Evolutionary conservation across 2,113 vertebrate species (phyloP), one percentile per base, ranked within the genome.

Genomic region (Eurypyga helias): DNA sequence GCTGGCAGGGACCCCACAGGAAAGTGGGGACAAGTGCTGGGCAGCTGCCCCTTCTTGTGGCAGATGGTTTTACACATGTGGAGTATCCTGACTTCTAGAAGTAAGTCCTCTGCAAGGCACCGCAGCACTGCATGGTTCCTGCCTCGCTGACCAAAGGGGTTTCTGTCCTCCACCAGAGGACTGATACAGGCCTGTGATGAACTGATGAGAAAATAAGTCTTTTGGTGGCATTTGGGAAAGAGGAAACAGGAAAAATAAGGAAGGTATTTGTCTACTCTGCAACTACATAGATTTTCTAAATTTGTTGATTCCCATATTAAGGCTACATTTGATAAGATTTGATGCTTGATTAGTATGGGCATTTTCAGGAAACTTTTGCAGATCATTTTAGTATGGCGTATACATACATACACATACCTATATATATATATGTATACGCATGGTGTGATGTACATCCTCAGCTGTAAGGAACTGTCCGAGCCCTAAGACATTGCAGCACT

Each of bases 351-450:
- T 97, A 18, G 17, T 87, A 96, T 94, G 83, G 83, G 54, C 69
- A 89, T 97, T 97, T 96, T 92, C 84, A 96, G 91, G 92, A 95
- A 97, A 93, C 48, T 96, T 96, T 77, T 96, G 85, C n/a, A 64
- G 65, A 89, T 79, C 29, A 26, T 89, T 91, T 97, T 93, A 89
- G 7, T 83, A 76, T 62, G 29, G 10, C 83, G 11, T 45, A 13
- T 48, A 15, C 19, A 41, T 38, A 29, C 7, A 16, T 31, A n/a
- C n/a, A n/a, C n/a, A n/a, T n/a, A n/a, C n/a, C n/a, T 29, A 12
- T 10, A 33, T 33, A 7, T 31, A 25, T 29, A 6, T 45, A 26
- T 38, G 10, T 70, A 48, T 20, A 21, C 28, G n/a, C 8, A 7
- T 46, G 36, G 24, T 67, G 33, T 57, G 26, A 15, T 67, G 26